Evolutionary conservation across 1,140 invertebrate genomes (phyloP).

Genomic region (Aradophagus sp.): DNA sequence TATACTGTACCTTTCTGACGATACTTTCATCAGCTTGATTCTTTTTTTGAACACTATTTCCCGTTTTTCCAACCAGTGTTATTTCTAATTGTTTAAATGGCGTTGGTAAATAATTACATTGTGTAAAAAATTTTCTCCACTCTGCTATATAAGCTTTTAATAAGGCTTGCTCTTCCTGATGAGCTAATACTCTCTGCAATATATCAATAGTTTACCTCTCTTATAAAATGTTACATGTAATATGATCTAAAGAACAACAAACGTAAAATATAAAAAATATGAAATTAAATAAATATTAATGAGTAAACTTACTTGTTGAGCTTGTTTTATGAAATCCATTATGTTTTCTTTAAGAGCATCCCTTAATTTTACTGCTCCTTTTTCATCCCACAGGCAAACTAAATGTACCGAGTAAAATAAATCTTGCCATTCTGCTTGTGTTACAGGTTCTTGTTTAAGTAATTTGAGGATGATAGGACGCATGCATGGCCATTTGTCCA

Average conservation of each 20-base stretch:
- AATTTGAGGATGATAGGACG: conserved; percentile 93
- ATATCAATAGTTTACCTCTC: no score
- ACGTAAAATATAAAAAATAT: no score
- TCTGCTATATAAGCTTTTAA: conserved; percentile 96
- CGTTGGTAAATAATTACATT: conserved; percentile 96
- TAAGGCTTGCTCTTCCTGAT: conserved; percentile 94
- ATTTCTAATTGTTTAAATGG: conserved; percentile 95
- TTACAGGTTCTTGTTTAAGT: conserved; percentile 93
- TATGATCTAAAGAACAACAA: no score
- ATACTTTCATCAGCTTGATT: conserved; percentile 89
- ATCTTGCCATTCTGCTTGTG: conserved; percentile 97
- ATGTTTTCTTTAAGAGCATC: conserved; percentile 94
- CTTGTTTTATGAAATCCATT: conserved; percentile 94
- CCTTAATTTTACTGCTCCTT: conserved; percentile 90
- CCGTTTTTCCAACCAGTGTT: conserved; percentile 81
- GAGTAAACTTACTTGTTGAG: conserved; percentile 83
- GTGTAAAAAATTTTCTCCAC: conserved; percentile 98
- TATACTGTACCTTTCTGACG: conserved; percentile 82
- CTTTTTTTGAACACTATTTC: conserved; percentile 80
- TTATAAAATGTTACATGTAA: no score
- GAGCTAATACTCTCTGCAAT: conserved; percentile 85
- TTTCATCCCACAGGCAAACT: conserved; percentile 97
- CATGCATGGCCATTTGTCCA: conserved; percentile 97
- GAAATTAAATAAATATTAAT: no score
- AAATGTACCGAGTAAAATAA: conserved; percentile 96